Base-by-base conservation (phyloP, 2,113 vertebrate genomes). In the Lota lota region DNA sequence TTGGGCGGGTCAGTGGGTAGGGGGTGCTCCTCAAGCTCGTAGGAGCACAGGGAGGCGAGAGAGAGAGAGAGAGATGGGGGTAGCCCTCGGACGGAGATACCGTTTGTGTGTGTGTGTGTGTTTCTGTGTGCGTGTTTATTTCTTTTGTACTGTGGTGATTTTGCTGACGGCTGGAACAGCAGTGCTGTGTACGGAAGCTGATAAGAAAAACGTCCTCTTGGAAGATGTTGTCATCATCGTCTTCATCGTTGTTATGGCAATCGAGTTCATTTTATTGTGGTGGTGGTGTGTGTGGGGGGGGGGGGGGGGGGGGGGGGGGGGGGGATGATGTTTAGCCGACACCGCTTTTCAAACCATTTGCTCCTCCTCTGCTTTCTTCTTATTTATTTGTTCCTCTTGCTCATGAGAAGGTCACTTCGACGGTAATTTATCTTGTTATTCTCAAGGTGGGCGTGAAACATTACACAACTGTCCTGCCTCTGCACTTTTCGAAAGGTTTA, bases 401-500 rank as follows among this genome's bases (percentile, higher is more conserved):
- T 77, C 82, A 81, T 50, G 84, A 89, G 84, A 89, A 87, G 87
- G 88, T 86, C 84, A 81, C 58, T 12, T 73, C 28, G 74, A 62
- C 75, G 76, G 79, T 85, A 86, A 88, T 90, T 87, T 81, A 88
- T 90, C 83, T 85, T 74, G 67, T 83, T 78, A 75, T 73, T 78
- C 62, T 79, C 65, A 50, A 56, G 72, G 59, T 65, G 53, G 64
- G 67, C 65, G 4, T 12, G 8, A 59, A 47, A 74, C 47, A 17
- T 79, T 76, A 79, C 70, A 83, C 80, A 73, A 78, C 76, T 71
- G 51, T 70, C 70, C 74, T 75, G 24, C 64, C 18, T 22, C 10
- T 63, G 81, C 80, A 60, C 69, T 79, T 76, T 81, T 78, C 59
- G 50, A 76, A 79, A 82, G 73, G 75, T 87, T 88, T 72, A 80